These are phyloP conservation scores for Phocoena phocoena DNA, from an alignment of 2,113 vertebrate species.

Conservation along the genomic window DNA sequence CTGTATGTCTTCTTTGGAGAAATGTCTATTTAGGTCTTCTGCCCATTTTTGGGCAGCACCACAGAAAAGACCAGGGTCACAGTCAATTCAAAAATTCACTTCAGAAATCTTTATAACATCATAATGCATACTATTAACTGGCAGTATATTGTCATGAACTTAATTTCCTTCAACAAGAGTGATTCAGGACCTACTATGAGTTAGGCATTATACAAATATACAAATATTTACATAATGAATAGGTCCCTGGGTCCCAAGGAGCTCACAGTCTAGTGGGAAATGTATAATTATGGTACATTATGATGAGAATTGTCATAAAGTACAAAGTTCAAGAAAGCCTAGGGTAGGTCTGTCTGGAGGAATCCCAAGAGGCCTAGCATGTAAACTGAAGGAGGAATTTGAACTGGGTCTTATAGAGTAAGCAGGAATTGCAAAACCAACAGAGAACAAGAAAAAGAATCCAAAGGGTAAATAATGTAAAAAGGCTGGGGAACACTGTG, in stretches of 20 bases:
- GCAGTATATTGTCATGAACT: not conserved
- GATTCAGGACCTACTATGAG: not conserved
- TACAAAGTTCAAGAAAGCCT: not conserved
- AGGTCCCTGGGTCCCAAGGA: not conserved
- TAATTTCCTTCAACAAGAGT: not conserved
- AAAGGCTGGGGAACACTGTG: not conserved
- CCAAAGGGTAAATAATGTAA: not conserved
- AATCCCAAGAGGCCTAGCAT: not conserved
- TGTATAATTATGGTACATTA: not conserved
- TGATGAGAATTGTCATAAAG: not conserved
- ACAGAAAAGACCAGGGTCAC: not conserved
- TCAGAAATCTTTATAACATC: not conserved
- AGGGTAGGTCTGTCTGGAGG: not conserved
- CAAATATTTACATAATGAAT: not conserved
- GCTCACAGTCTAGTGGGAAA: not conserved
- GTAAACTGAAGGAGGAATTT: not conserved
- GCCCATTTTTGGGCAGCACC: no score
- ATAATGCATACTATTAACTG: not conserved
- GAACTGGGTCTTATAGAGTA: not conserved
- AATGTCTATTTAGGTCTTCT: no score
- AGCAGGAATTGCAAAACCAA: not conserved
- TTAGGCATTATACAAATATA: not conserved
- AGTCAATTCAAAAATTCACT: not conserved
- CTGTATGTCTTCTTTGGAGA: no score
- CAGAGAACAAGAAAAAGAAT: not conserved